These are phyloP conservation scores for Brachionus plicatilis DNA, from an alignment of 1,140 invertebrate genomes.

Conservation along the genomic window DNA sequence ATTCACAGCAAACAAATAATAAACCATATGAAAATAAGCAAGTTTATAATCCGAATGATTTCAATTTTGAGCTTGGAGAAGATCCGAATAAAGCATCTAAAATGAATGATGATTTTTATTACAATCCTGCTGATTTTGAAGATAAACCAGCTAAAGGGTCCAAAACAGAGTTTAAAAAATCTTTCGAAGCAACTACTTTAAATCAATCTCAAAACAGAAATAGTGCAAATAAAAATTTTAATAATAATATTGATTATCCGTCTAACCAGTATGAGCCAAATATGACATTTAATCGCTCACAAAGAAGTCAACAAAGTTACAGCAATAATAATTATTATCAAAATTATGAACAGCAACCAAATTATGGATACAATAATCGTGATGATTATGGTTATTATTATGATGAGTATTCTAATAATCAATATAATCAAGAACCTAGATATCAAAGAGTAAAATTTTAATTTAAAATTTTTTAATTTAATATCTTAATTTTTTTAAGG, in stretches of 20 bases:
- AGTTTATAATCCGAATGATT: conserved; percentile 30
- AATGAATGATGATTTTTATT: neutral
- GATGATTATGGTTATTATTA: neutral
- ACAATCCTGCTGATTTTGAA: conserved; percentile 20
- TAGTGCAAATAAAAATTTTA: neutral
- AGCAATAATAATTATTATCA: neutral
- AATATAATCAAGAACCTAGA: neutral
- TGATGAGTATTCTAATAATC: neutral
- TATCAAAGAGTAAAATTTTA: conserved; percentile 1
- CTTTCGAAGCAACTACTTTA: neutral
- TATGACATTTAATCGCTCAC: neutral
- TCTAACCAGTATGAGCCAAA: neutral
- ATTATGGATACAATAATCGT: neutral
- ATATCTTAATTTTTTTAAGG: neutral
- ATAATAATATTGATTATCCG: neutral
- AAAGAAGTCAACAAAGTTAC: neutral
- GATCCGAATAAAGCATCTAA: neutral
- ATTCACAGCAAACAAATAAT: neutral
- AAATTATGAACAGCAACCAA: neutral
- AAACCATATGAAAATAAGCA: neutral
- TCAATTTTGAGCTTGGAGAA: neutral
- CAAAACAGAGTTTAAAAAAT: neutral
- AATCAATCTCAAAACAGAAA: neutral
- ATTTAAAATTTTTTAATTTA: neutral
- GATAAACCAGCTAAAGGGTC: neutral